Percentiles rank a stretch among this genome's conserved stretches.
Conservation (phyloP, 2,113 vertebrate species). For the Piprites chloris region DNA sequence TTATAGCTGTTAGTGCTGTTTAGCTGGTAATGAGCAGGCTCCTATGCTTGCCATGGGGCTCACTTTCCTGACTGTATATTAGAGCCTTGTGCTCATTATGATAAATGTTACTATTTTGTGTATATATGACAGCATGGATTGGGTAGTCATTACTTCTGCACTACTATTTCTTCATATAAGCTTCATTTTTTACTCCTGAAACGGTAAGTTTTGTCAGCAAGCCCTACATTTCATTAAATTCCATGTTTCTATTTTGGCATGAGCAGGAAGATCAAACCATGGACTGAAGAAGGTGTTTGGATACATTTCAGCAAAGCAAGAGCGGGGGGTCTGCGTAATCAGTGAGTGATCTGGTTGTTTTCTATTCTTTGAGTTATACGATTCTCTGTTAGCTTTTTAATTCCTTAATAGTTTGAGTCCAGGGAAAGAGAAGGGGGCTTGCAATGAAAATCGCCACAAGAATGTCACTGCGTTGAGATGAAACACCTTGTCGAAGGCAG, state of each 20-base stretch:
- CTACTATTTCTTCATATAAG: not conserved
- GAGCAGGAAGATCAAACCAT: not conserved
- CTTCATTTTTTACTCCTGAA: not conserved
- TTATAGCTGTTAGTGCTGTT: not conserved
- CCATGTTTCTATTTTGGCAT: not conserved
- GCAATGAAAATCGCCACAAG: not conserved
- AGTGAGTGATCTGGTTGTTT: not conserved
- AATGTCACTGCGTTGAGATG: not conserved
- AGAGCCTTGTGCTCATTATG: not conserved
- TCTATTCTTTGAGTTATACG: not conserved
- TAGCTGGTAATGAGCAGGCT: not conserved
- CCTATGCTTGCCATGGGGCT: not conserved
- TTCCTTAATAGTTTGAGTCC: conserved; percentile 4
- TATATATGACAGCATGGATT: not conserved
- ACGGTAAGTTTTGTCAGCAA: not conserved
- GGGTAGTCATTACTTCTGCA: not conserved
- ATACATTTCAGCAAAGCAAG: not conserved
- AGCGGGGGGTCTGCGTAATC: not conserved
- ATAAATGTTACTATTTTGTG: not conserved
- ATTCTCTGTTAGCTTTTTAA: conserved; percentile 23
- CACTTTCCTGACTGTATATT: not conserved
- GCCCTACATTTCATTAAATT: not conserved
- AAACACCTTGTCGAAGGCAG: not conserved
- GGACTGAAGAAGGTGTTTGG: not conserved
- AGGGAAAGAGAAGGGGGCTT: not conserved